Percentiles rank a stretch among this genome's conserved stretches.
Conservation (phyloP, 2,888 invertebrate species). For the Drosophila affinis region DNA sequence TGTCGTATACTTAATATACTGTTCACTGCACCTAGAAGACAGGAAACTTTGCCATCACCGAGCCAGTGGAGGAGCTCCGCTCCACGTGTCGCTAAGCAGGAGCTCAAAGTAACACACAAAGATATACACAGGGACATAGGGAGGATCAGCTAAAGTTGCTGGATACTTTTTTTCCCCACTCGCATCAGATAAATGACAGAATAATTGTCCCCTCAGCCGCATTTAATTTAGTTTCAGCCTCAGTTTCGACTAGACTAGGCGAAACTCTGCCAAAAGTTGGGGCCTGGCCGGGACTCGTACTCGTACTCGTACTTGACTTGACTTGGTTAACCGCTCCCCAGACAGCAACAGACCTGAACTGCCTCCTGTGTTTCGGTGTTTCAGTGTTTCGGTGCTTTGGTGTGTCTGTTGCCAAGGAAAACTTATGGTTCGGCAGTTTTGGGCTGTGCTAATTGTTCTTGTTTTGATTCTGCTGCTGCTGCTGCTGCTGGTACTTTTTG, state of each 20-base stretch:
- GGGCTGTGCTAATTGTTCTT: slow-evolving; percentile 48
- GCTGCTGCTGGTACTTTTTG: slow-evolving; percentile 12
- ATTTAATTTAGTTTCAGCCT: slow-evolving; percentile 46
- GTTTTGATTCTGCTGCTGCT: slow-evolving; percentile 13
- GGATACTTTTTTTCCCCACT: slow-evolving; percentile 27
- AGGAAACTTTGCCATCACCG: slow-evolving; percentile 18
- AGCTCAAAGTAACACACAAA: neutral
- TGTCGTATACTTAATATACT: slow-evolving; percentile 60
- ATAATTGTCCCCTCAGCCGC: slow-evolving; percentile 43
- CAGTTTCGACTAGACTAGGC: slow-evolving; percentile 27
- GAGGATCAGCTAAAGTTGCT: slow-evolving; percentile 31
- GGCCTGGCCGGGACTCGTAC: neutral
- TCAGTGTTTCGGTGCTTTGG: neutral
- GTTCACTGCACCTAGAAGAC: slow-evolving; percentile 27
- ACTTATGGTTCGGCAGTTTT: slow-evolving; percentile 44
- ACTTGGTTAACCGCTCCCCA: slow-evolving; percentile 49
- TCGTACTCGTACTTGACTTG: slow-evolving; percentile 51
- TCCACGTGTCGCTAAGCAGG: slow-evolving; percentile 59
- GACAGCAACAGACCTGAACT: slow-evolving; percentile 48
- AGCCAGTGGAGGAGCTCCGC: neutral
- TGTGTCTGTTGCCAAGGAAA: slow-evolving; percentile 38
- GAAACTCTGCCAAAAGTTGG: slow-evolving; percentile 15
- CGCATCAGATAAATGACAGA: slow-evolving; percentile 40
- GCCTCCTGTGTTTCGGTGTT: slow-evolving; percentile 14
- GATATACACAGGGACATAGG: slow-evolving; percentile 14